Percentiles rank a stretch among this genome's conserved stretches.
Evolutionary conservation across 2,797 vertebrate species (phyloP).

Genomic region (Gambelia wislizenii): DNA sequence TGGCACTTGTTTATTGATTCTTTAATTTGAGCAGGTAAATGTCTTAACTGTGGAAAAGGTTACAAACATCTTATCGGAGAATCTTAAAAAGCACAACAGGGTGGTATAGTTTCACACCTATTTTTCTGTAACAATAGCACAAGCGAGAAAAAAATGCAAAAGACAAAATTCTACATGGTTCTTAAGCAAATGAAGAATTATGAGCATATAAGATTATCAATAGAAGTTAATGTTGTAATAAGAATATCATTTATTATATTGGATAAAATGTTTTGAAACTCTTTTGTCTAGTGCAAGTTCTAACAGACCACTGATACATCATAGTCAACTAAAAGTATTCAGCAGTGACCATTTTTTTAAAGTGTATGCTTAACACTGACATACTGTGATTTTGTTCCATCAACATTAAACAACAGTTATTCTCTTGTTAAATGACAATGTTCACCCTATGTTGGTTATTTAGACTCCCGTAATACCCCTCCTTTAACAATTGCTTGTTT

Average conservation of each 20-base stretch:
- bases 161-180: neutral
- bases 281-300: neutral
- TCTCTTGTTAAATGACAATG: too few relatives aligned
- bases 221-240: neutral
- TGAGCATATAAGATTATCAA: neutral
- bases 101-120: neutral
- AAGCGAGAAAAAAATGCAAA: conserved; percentile 8
- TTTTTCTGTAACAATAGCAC: conserved; percentile 1
- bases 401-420: too few relatives aligned
- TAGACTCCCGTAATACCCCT: too few relatives aligned
- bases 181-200: neutral
- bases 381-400: too few relatives aligned
- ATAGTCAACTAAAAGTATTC: too few relatives aligned
- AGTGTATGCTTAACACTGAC: too few relatives aligned
- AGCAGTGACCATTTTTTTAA: too few relatives aligned
- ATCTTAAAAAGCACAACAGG: neutral
- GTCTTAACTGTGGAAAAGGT: neutral
- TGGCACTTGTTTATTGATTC: neutral
- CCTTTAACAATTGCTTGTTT: too few relatives aligned
- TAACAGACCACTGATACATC: too few relatives aligned
- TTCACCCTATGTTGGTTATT: too few relatives aligned
- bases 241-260: neutral
- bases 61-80: neutral
- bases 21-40: neutral
- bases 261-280: neutral